phyloP scores from a whole-genome alignment of 2,888 invertebrate species.

The Pandemis heparana region DNA sequence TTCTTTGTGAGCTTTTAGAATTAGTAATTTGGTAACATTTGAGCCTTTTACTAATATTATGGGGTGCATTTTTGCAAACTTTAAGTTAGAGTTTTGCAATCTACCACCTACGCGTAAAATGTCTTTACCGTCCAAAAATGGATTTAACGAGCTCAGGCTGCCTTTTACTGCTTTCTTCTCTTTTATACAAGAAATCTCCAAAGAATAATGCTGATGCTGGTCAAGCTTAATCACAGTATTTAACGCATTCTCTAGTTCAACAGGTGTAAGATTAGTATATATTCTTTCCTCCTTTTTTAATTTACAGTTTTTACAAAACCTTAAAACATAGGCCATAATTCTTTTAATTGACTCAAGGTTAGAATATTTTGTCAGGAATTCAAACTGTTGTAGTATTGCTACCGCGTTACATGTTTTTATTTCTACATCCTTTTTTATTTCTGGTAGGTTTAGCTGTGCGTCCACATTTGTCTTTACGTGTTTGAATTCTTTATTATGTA shows the following conservation, averaged over 20 bases:
- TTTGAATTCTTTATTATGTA: constrained; percentile 21
- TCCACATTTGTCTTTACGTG: not conserved
- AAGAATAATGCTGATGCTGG: constrained; percentile 6
- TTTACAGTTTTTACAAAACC: constrained; percentile 20
- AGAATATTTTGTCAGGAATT: not conserved
- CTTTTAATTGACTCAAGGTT: not conserved
- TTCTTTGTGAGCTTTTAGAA: constrained; percentile 11
- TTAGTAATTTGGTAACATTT: constrained; percentile 10
- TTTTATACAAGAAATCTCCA: constrained; percentile 1
- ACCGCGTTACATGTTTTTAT: constrained; percentile 20
- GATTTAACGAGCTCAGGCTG: constrained; percentile 11
- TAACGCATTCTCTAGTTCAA: not conserved
- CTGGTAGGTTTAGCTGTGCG: constrained; percentile 15
- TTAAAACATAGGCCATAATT: constrained; percentile 36
- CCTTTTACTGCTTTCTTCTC: not conserved
- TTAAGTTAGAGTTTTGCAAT: constrained; percentile 8
- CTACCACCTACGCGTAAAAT: constrained; percentile 18
- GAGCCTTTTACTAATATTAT: not conserved
- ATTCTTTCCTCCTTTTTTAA: not conserved
- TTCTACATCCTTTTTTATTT: constrained; percentile 37
- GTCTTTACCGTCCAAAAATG: constrained; percentile 4
- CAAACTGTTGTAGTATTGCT: not conserved
- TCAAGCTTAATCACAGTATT: not conserved
- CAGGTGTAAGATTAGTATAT: constrained; percentile 19
- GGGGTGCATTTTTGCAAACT: constrained; percentile 11